Conservation (phyloP, 1,140 invertebrate species). For the Monomorium pharaonis region DNA sequence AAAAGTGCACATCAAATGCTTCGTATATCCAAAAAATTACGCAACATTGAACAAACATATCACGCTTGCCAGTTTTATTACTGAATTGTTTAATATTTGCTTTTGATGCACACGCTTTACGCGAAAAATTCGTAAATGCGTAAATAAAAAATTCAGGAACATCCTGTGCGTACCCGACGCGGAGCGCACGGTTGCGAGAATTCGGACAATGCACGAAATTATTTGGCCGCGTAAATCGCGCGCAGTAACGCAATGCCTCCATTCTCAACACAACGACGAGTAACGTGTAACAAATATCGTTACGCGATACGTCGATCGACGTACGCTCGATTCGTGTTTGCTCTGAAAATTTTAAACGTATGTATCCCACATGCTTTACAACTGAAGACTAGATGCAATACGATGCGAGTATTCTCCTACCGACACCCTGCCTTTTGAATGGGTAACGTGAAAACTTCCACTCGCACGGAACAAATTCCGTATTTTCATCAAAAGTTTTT, state of each 20-base stretch:
- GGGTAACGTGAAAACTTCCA: background rate
- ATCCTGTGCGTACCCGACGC: background rate
- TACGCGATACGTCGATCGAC: slow-evolving; percentile 16
- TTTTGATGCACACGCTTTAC: background rate
- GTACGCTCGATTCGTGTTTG: background rate
- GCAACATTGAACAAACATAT: background rate
- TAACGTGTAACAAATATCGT: background rate
- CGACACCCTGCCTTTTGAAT: background rate
- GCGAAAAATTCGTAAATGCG: background rate
- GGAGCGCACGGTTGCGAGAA: slow-evolving; percentile 19
- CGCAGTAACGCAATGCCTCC: background rate
- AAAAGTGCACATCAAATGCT: background rate
- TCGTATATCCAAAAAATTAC: background rate
- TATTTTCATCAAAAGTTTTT: background rate
- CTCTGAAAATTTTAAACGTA: slow-evolving; percentile 20
- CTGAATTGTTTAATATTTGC: slow-evolving; percentile 1
- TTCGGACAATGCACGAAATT: slow-evolving; percentile 49
- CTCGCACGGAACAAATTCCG: background rate
- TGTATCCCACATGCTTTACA: background rate
- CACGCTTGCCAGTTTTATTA: background rate
- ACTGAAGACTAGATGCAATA: background rate
- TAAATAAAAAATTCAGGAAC: slow-evolving; percentile 41
- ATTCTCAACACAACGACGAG: background rate
- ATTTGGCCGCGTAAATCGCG: slow-evolving; percentile 49
- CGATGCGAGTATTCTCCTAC: background rate